Base-by-base conservation (phyloP, 2,888 invertebrate species). In the Polydrusus cervinus region DNA sequence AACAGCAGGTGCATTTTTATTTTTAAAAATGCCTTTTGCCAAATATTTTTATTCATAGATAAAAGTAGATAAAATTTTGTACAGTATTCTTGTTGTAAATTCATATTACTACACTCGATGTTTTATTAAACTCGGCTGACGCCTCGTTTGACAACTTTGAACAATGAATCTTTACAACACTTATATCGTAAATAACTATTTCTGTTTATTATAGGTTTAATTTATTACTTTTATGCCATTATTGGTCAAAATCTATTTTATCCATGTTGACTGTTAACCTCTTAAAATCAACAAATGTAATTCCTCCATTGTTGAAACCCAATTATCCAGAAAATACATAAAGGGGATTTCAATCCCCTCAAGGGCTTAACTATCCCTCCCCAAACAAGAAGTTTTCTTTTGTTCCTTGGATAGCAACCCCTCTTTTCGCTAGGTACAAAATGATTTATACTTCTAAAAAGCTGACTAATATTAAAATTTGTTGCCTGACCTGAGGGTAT, bases 361-460 rank as follows among this genome's bases (percentile, higher is more conserved):
- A 16, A 9, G 34, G 38, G 38, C 18, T 38, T 11, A 38, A 60
- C 57, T 18, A 38, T 38, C 38, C 38, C 13, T 18, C 10, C 57
- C 57, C 55, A 47, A 16, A 47, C 14, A 30, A 30, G 34, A 55
- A 34, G 34, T 30, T 57, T 57, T 57, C 34, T 57, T 57, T 38
- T 57, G 57, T 57, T 38, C 57, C 34, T 38, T 9, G 57, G 13
- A 38, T 60, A 38, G 30, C 57, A 13, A 53, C 25, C 51, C 20
- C 38, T 16, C 38, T 60, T 60, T 38, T 11, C 38, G n/a, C 16
- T 38, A 38, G 38, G 57, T 60, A 38, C 18, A 16, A 18, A 38
- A 60, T 60, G 57, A 60, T 60, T 55, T 60, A 60, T 60, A 38
- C 38, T 60, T 60, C 57, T 60, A 60, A 60, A 60, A 38, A 60